These are phyloP conservation scores for Rhynchotus rufescens DNA, from an alignment of 2,797 vertebrate species.

Conservation along the genomic window DNA sequence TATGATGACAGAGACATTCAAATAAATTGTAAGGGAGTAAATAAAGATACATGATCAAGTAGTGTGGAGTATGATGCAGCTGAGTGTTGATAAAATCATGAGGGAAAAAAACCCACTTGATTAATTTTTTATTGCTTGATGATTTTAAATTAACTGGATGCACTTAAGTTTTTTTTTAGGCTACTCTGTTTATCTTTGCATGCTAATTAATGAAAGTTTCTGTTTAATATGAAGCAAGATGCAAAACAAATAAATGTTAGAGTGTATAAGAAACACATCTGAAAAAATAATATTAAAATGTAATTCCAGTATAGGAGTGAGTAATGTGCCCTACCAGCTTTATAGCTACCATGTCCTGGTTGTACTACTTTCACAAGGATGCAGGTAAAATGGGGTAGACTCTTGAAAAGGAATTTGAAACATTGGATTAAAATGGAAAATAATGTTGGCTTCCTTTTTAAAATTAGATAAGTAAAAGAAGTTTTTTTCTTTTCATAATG, in stretches of 20 bases:
- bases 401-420: neutral
- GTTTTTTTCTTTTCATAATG: neutral
- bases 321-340: neutral
- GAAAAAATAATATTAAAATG: neutral
- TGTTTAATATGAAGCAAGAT: neutral
- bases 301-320: neutral
- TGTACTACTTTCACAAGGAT: neutral
- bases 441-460: neutral
- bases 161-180: neutral
- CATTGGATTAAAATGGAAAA: neutral
- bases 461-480: neutral
- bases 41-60: neutral
- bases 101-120: conserved; percentile 2
- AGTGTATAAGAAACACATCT: neutral
- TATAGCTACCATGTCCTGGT: neutral
- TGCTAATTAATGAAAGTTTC: conserved; percentile 27
- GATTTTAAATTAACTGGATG: conserved; percentile 39
- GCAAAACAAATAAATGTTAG: neutral
- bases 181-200: neutral
- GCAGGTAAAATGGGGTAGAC: neutral
- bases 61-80: neutral
- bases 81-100: conserved; percentile 1
- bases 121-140: conserved; percentile 11
- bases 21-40: conserved; percentile 19
- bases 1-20: neutral